Conservation (phyloP, 1,140 invertebrate species). For the Pteromalus puparum region DNA sequence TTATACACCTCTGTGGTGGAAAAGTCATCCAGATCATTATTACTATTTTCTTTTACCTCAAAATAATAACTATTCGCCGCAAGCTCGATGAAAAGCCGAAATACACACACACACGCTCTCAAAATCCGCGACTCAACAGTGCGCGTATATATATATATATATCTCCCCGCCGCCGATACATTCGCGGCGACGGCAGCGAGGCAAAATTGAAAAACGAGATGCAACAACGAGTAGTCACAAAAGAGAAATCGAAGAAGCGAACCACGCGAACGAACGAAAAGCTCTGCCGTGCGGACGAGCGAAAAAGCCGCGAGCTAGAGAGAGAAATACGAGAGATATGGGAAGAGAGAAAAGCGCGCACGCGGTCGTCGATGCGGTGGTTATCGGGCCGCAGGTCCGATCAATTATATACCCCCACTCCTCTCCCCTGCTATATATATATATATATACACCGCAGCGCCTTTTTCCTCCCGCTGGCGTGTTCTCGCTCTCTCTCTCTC, state of each 20-base stretch:
- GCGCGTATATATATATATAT: no score
- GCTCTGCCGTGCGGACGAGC: slow-evolving; percentile 8
- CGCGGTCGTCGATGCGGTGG: slow-evolving; percentile 59
- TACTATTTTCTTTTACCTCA: neutral
- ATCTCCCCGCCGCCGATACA: neutral
- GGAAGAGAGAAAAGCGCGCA: slow-evolving; percentile 43
- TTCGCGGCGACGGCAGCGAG: neutral
- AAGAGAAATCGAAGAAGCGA: slow-evolving; percentile 33
- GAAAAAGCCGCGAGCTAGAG: slow-evolving; percentile 20
- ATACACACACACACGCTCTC: neutral
- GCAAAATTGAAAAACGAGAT: slow-evolving; percentile 27
- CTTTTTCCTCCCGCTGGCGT: neutral
- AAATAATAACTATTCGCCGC: neutral
- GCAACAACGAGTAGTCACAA: slow-evolving; percentile 20
- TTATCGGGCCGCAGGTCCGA: slow-evolving; percentile 66
- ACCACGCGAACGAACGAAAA: slow-evolving; percentile 12
- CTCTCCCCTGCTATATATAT: slow-evolving; percentile 44
- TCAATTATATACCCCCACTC: slow-evolving; percentile 63
- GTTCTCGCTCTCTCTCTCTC: slow-evolving; percentile 48
- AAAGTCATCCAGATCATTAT: no score
- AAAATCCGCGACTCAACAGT: neutral
- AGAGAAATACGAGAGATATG: slow-evolving; percentile 7
- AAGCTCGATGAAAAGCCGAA: neutral
- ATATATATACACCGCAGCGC: neutral
- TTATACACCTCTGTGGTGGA: neutral